phyloP scores from a whole-genome alignment of 2,113 vertebrate species.

The Bungarus multicinctus region DNA sequence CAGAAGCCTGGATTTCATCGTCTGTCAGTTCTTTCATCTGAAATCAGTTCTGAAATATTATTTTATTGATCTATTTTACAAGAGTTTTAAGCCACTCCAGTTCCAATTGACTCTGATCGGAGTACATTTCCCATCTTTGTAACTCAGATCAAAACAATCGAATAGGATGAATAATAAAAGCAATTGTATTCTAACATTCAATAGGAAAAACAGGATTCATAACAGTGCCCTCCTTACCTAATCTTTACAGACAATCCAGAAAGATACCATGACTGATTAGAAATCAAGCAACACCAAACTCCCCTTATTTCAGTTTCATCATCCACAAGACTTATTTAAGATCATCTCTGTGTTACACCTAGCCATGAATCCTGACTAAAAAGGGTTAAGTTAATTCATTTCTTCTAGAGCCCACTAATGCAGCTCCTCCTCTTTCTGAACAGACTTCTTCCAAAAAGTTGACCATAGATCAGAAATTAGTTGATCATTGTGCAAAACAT shows the following conservation, averaged over 20 bases:
- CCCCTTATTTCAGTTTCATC: background rate
- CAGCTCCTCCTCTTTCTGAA: background rate
- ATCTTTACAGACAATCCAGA: background rate
- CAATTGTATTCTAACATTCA: background rate
- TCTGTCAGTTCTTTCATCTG: background rate
- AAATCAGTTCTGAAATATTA: background rate
- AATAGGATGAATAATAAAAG: background rate
- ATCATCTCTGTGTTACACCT: background rate
- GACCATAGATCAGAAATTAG: background rate
- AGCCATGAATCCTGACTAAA: background rate
- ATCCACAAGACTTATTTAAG: background rate
- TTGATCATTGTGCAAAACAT: background rate
- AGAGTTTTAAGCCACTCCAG: background rate
- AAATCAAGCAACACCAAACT: background rate
- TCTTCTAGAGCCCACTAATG: background rate
- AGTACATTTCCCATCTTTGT: background rate
- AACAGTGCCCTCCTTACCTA: background rate
- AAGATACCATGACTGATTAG: background rate
- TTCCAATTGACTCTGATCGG: background rate
- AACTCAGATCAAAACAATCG: background rate
- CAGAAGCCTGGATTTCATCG: background rate
- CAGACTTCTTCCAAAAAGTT: background rate
- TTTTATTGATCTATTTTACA: background rate
- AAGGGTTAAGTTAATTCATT: background rate
- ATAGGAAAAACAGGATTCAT: background rate